A percentile compares a stretch with the other conserved stretches of the same genome.
Evolutionary conservation across 1,140 invertebrate genomes (phyloP).

Genomic region (Campodea augens): DNA sequence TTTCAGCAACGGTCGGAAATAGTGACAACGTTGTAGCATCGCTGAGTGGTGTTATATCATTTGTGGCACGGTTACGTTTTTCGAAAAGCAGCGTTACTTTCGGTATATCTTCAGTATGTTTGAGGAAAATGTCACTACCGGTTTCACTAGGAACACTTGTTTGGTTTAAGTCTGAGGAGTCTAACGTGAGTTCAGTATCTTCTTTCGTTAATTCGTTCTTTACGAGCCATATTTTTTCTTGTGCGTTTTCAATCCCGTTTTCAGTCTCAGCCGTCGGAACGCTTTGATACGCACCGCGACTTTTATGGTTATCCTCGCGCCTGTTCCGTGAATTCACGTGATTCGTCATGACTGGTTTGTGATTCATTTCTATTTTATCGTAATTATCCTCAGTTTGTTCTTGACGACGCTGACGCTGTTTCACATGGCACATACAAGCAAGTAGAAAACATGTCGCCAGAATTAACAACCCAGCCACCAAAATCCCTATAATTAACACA

Average conservation of each 20-base stretch:
- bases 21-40: no score
- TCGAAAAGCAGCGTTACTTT: no score
- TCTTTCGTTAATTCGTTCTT: background rate
- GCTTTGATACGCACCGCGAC: conserved; percentile 44
- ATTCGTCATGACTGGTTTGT: conserved; percentile 24
- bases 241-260: conserved; percentile 19
- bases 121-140: no score
- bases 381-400: conserved; percentile 32
- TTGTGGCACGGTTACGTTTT: no score
- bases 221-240: background rate
- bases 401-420: conserved; percentile 19
- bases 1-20: no score
- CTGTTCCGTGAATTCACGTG: conserved; percentile 4
- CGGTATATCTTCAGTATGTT: no score
- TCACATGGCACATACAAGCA: conserved; percentile 34
- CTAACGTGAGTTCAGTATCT: no score
- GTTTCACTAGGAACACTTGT: no score
- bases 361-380: conserved; percentile 52
- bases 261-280: conserved; percentile 40
- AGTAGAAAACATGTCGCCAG: conserved; percentile 36
- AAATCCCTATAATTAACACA: conserved; percentile 31
- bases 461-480: conserved; percentile 34
- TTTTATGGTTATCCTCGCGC: no score
- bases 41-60: no score
- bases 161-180: no score